These are phyloP conservation scores for Eubasilissa regina DNA, from an alignment of 1,140 invertebrate genomes.

Conservation along the genomic window DNA sequence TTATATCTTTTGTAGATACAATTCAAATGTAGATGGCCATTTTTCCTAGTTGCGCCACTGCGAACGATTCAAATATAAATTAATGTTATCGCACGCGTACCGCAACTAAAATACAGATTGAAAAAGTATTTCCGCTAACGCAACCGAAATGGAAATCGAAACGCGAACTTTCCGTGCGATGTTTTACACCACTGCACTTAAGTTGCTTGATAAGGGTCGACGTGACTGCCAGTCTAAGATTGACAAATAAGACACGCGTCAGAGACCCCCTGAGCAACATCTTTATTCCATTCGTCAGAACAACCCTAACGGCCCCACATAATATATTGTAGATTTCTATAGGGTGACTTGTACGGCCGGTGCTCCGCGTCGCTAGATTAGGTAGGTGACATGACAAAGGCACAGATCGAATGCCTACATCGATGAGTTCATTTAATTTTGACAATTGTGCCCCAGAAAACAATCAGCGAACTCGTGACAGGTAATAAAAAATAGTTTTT, in stretches of 20 bases:
- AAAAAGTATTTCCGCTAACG: background rate
- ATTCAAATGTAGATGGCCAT: too few species aligned
- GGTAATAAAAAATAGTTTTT: too few species aligned
- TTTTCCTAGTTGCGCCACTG: too few species aligned
- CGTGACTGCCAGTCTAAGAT: constrained; percentile 24
- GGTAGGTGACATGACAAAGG: background rate
- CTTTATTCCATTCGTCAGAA: constrained; percentile 39
- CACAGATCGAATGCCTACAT: background rate
- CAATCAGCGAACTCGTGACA: too few species aligned
- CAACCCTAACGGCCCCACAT: constrained; percentile 1
- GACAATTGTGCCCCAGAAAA: too few species aligned
- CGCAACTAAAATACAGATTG: background rate
- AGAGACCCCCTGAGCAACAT: constrained; percentile 27
- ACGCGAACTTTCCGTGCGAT: background rate
- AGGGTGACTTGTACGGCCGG: background rate
- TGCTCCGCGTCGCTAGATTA: too few species aligned
- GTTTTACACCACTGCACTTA: constrained; percentile 35
- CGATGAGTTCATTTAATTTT: too few species aligned
- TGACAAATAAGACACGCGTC: constrained; percentile 44
- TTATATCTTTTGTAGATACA: too few species aligned
- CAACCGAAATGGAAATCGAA: background rate
- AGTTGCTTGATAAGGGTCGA: constrained; percentile 36
- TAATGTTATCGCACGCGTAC: too few species aligned
- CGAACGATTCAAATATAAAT: too few species aligned
- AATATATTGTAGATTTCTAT: constrained; percentile 3